These are phyloP conservation scores for Capreolus pygargus DNA, from an alignment of 2,113 vertebrate species.

Conservation along the genomic window DNA sequence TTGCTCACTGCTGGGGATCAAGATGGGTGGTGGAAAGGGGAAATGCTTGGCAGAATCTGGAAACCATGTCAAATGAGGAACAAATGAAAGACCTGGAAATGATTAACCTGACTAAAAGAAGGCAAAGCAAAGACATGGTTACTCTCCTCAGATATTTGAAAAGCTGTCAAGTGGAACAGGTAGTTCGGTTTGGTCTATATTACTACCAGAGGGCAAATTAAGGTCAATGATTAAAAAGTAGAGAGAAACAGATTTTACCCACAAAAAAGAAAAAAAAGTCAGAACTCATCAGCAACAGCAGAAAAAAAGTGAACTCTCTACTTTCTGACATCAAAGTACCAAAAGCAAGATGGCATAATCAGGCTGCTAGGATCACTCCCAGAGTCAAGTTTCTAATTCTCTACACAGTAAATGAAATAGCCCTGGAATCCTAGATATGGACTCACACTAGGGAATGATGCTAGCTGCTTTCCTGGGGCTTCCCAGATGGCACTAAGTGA, in stretches of 20 bases:
- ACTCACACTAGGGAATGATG: neutral
- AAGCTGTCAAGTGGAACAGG: constrained; percentile 48
- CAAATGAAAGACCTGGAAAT: constrained; percentile 62
- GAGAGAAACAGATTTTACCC: neutral
- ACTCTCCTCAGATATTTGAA: constrained; percentile 41
- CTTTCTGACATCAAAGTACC: neutral
- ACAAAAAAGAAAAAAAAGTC: neutral
- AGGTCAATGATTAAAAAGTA: constrained; percentile 28
- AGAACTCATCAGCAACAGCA: neutral
- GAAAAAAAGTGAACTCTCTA: neutral
- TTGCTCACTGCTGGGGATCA: neutral
- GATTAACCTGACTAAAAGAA: constrained; percentile 63
- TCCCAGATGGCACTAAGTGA: neutral
- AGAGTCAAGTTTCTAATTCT: neutral
- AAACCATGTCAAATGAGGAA: constrained; percentile 67
- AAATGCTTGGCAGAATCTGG: constrained; percentile 45
- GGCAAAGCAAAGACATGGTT: constrained; percentile 29
- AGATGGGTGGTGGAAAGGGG: neutral
- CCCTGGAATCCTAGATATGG: neutral
- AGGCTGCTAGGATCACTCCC: neutral
- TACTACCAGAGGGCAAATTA: constrained; percentile 24
- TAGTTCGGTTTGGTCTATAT: constrained; percentile 43
- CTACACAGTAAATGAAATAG: neutral
- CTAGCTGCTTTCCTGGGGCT: neutral
- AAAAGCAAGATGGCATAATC: neutral